Conservation (phyloP, 2,797 vertebrate species). For the Tokudaia muenninki region DNA sequence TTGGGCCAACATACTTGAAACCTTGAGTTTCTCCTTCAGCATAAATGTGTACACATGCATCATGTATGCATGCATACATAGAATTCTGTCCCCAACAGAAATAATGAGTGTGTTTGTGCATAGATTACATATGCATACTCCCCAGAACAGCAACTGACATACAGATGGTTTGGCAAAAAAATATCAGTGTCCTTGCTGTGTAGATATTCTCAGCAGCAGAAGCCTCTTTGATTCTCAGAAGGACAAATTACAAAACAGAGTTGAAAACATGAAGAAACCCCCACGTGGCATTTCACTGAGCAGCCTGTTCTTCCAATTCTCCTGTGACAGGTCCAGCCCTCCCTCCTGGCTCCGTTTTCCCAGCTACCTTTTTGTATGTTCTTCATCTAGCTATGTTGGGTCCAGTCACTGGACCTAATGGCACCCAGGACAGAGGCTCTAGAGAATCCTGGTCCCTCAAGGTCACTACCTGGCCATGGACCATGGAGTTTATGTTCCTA, state of each 20-base stretch:
- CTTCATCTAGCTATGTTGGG: no score
- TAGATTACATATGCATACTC: neutral
- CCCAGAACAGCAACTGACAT: neutral
- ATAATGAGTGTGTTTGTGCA: neutral
- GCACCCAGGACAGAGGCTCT: neutral
- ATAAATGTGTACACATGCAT: neutral
- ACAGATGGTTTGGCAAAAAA: neutral
- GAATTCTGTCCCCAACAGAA: neutral
- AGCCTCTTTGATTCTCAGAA: neutral
- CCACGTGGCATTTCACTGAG: fast-evolving
- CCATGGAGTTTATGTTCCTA: fast-evolving
- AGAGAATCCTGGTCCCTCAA: neutral
- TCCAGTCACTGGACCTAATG: fast-evolving
- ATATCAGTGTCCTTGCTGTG: no score
- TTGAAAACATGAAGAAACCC: neutral
- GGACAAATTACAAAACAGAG: neutral
- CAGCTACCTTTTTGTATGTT: neutral
- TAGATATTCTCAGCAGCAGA: neutral
- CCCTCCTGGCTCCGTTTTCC: neutral
- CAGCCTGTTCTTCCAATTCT: neutral
- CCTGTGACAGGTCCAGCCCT: neutral
- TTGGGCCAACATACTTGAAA: neutral
- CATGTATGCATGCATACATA: neutral
- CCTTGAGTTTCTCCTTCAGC: neutral
- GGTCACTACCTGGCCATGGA: neutral